Evolutionary conservation across 1,140 invertebrate genomes (phyloP).

Genomic region (Forficula auricularia): DNA sequence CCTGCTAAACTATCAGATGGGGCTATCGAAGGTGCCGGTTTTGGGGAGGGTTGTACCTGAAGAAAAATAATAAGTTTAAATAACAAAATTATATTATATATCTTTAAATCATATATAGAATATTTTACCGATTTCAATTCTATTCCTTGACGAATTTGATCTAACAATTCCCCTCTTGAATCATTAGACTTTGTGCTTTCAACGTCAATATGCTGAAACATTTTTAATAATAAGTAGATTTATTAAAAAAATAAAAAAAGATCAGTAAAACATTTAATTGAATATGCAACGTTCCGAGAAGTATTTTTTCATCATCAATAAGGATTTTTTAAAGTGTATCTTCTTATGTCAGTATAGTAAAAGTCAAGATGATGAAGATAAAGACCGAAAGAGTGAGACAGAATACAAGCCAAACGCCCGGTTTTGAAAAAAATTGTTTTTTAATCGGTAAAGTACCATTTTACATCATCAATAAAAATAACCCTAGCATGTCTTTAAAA

Average conservation of each 20-base stretch:
- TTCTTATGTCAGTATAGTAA: too few species aligned
- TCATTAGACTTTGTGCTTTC: conserved; percentile 20
- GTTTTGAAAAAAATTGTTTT: too few species aligned
- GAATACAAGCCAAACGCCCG: too few species aligned
- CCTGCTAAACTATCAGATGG: conserved; percentile 48
- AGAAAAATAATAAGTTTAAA: not conserved
- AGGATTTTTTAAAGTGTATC: too few species aligned
- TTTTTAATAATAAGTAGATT: conserved; percentile 1
- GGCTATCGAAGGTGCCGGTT: conserved; percentile 10
- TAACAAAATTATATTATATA: not conserved
- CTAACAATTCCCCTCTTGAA: conserved; percentile 50
- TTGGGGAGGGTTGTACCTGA: conserved; percentile 12
- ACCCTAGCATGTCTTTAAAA: too few species aligned
- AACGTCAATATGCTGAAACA: conserved; percentile 21
- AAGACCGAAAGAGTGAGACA: too few species aligned
- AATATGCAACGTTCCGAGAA: too few species aligned
- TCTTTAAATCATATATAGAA: not conserved
- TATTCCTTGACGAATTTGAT: conserved; percentile 61
- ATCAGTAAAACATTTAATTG: too few species aligned
- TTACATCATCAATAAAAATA: too few species aligned
- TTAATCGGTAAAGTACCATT: too few species aligned
- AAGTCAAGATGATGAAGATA: too few species aligned
- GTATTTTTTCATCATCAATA: too few species aligned
- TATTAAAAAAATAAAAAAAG: conserved; percentile 3
- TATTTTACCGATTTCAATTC: conserved; percentile 47